phyloP scores from a whole-genome alignment of 2,113 vertebrate genomes.

The Mus musculus region DNA sequence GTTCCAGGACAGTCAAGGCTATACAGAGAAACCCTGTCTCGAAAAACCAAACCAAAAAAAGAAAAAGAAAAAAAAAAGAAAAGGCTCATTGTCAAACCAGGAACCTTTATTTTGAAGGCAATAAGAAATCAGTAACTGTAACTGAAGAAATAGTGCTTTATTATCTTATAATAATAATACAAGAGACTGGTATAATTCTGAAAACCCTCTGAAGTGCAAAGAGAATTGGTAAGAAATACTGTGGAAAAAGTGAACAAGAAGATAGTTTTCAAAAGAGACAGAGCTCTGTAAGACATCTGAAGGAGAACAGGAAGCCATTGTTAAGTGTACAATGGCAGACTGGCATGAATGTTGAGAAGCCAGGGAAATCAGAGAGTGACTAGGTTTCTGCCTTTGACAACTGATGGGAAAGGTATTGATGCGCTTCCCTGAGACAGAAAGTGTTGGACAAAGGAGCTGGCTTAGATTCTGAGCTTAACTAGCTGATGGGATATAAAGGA shows the following conservation, averaged over 20 bases:
- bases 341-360: neutral
- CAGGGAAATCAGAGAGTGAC: no score
- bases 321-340: neutral
- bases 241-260: constrained; percentile 27
- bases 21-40: no score
- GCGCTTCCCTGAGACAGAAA: neutral
- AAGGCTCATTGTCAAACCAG: neutral
- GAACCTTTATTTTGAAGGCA: constrained; percentile 13
- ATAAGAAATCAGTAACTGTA: neutral
- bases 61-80: no score
- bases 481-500: neutral
- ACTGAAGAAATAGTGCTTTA: neutral
- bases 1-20: no score
- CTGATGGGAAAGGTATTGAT: no score
- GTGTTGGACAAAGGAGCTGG: no score
- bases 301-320: neutral
- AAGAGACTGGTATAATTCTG: constrained; percentile 1
- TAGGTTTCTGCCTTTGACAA: neutral
- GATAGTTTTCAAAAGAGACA: neutral
- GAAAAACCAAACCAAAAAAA: no score
- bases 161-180: neutral
- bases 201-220: constrained; percentile 24
- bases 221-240: neutral
- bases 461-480: neutral
- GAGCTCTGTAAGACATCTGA: neutral